Evolutionary conservation across 2,113 vertebrate species (phyloP).

Genomic region (Melanerpes aurifrons): DNA sequence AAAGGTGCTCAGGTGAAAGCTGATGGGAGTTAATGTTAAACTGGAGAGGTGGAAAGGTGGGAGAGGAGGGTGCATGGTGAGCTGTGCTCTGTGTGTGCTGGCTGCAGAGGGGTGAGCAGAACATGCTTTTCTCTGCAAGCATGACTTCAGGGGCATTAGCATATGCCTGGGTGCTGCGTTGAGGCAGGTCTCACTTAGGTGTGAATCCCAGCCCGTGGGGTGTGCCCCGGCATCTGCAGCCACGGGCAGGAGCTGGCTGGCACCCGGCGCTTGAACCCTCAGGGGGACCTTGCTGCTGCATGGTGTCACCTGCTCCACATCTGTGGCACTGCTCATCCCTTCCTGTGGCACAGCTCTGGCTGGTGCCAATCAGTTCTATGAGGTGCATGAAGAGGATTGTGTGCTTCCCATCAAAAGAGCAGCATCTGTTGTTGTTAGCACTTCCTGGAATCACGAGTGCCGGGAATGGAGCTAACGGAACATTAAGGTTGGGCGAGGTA

Average conservation of each 20-base stretch:
- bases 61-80: accelerated
- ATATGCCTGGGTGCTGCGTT: neutral
- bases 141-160: neutral
- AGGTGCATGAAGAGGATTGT: conserved; percentile 41
- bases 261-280: neutral
- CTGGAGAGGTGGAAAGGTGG: neutral
- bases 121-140: neutral
- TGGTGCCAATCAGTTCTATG: conserved; percentile 20
- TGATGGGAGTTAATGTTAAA: neutral
- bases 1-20: accelerated
- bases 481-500: conserved; percentile 57
- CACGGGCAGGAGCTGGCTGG: neutral
- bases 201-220: accelerated
- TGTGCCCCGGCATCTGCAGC: neutral
- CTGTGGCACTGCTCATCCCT: neutral
- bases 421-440: conserved; percentile 69
- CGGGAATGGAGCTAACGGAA: conserved; percentile 42
- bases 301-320: neutral
- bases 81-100: accelerated
- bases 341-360: neutral
- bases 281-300: neutral
- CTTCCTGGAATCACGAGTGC: neutral
- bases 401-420: conserved; percentile 47
- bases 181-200: neutral
- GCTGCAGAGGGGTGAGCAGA: neutral